Evolutionary conservation across 1,140 invertebrate genomes (phyloP).

Genomic region (Drosophila varians): DNA sequence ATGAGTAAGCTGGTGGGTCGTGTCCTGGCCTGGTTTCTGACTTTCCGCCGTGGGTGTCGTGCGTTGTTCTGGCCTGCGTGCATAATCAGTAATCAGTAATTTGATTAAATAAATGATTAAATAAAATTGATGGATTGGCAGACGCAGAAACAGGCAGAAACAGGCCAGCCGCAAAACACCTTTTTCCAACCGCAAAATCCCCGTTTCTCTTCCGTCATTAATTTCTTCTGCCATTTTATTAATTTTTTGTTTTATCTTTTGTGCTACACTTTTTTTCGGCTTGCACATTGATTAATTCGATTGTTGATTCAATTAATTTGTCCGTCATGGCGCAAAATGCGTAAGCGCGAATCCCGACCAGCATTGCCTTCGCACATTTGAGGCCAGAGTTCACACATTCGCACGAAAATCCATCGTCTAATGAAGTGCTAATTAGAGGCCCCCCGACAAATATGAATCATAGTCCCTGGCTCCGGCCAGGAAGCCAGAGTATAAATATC

Average conservation of each 20-base stretch:
- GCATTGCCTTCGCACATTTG: too few species aligned
- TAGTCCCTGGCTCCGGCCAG: background rate
- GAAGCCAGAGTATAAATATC: conserved; percentile 1
- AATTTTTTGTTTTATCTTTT: conserved; percentile 14
- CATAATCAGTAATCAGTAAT: conserved; percentile 76
- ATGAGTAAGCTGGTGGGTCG: conserved; percentile 45
- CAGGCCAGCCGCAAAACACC: conserved; percentile 13
- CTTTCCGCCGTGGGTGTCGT: background rate
- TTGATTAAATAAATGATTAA: conserved; percentile 75
- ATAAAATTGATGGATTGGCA: conserved; percentile 64
- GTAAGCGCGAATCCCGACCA: too few species aligned
- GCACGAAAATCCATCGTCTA: conserved; percentile 15
- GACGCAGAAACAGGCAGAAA: background rate
- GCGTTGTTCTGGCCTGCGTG: conserved; percentile 10
- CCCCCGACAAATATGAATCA: conserved; percentile 48
- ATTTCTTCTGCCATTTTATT: conserved; percentile 23
- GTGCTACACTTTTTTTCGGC: background rate
- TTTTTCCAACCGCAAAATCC: background rate
- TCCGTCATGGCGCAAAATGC: background rate
- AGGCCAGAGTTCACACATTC: too few species aligned
- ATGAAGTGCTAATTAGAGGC: conserved; percentile 63
- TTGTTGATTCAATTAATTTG: conserved; percentile 54
- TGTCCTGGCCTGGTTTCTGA: conserved; percentile 1
- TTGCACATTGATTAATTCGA: conserved; percentile 59
- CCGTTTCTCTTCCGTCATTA: conserved; percentile 15